Evolutionary conservation across 2,888 invertebrate species (phyloP), one percentile per base, ranked within the genome.

Genomic region (Acanthosoma haemorrhoidale): DNA sequence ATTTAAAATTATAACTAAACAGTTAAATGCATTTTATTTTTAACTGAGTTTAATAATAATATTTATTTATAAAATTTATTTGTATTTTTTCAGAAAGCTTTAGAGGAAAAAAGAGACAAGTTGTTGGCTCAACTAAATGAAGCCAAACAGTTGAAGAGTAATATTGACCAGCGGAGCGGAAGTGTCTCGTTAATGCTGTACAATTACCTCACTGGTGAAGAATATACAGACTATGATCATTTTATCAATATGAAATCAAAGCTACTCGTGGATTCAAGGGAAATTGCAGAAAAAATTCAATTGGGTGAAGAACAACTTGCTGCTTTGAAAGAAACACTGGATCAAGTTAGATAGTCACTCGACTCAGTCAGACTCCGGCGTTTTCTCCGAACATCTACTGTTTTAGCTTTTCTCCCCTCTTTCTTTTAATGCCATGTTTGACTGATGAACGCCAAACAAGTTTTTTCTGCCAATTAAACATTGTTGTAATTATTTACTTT

Each of bases 201-300:
- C 75, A 87, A 88, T 79, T 88, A 89, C 79, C 83, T 92, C 76
- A 85, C 84, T 75, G 82, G 85, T 60, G 89, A 90, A 72, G 88
- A 91, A 77, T 88, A 87, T 78, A 87, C 87, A 41, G 91, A 92
- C 78, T 93, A 91, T 79, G 87, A 89, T 77, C 90, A 90, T 78
- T 93, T 91, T 81, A 88, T 92, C 76, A 89, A 89, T 79, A 92
- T 90, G 89, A 93, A 92, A 81, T 89, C 91, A 34, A 91, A 91
- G 80, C 82, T 93, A 74, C 88, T 91, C 76, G 88, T 92, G 79
- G 91, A 92, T 79, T 85, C 88, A 70, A 85, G 91, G 76, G 92
- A 93, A 78, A 87, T 92, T 75, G 86, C 88, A 76, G 91, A 93
- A 79, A 91, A 91, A 80, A 89, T 93, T 74, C 89, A 90, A 78